Conservation (phyloP, 30 jellyfish, hydroid and myxozoan species). For the Hydra vulgaris region DNA sequence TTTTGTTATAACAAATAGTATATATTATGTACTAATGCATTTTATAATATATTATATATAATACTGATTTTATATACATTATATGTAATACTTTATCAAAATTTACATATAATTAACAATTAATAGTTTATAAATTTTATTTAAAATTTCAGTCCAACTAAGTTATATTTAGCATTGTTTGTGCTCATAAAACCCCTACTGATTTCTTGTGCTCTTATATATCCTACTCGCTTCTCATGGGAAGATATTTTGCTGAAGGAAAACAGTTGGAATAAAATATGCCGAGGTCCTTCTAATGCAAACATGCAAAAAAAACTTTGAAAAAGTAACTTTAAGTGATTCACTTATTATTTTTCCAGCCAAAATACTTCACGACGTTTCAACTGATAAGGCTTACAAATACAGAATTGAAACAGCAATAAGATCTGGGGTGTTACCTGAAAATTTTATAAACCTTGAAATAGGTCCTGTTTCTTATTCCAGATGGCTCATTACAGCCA, state of each 20-base stretch:
- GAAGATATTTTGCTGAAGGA: not conserved
- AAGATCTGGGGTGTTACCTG: not conserved
- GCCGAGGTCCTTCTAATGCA: not conserved
- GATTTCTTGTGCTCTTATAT: not conserved
- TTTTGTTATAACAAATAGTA: too few species aligned
- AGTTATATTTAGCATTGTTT: not conserved
- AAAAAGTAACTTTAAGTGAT: not conserved
- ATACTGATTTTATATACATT: too few species aligned
- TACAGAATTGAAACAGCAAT: not conserved
- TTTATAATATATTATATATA: too few species aligned
- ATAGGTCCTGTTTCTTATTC: not conserved
- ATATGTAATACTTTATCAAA: too few species aligned
- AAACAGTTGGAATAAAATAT: not conserved
- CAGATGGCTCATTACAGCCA: not conserved
- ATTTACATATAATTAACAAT: too few species aligned
- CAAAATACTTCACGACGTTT: not conserved
- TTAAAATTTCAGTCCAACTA: not conserved
- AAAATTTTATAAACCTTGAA: not conserved
- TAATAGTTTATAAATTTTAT: not conserved
- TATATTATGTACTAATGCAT: too few species aligned
- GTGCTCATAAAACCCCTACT: not conserved
- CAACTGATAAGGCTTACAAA: not conserved
- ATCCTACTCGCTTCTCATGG: not conserved
- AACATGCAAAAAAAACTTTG: too few species aligned
- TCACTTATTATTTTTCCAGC: not conserved